Conservation (phyloP, 1,140 invertebrate genomes). For the Hypsibius dujardini region DNA sequence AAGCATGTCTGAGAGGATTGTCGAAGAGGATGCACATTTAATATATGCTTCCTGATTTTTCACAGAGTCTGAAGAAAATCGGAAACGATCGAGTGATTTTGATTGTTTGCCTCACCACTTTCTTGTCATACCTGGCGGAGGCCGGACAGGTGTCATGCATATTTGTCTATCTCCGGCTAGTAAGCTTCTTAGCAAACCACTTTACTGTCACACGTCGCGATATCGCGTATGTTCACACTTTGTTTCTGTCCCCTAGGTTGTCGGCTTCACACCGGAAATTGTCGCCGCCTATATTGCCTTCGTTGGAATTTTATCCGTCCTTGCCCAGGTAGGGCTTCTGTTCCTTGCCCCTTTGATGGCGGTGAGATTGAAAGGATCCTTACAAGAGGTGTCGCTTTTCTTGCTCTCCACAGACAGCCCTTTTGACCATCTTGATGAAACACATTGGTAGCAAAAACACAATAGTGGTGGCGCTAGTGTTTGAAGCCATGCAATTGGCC, state of each 20-base stretch:
- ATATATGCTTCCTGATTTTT: constrained; percentile 23
- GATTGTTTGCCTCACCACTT: constrained; percentile 88
- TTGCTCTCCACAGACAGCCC: constrained; percentile 35
- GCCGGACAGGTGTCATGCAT: constrained; percentile 96
- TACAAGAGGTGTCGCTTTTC: not conserved
- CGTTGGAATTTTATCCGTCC: constrained; percentile 84
- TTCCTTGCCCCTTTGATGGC: constrained; percentile 17
- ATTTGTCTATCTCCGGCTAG: constrained; percentile 94
- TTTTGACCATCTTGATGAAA: constrained; percentile 73
- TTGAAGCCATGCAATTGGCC: constrained; percentile 88
- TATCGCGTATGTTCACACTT: constrained; percentile 7
- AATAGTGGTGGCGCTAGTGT: constrained; percentile 83
- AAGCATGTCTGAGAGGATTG: constrained; percentile 27
- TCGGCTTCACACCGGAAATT: constrained; percentile 82
- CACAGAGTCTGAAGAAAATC: constrained; percentile 65
- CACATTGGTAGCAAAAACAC: constrained; percentile 83
- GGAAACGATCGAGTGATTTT: constrained; percentile 87
- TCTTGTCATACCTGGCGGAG: constrained; percentile 94
- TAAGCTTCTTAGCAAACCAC: constrained; percentile 28
- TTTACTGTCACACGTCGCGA: constrained; percentile 23
- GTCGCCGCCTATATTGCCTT: constrained; percentile 94
- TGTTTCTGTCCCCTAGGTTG: constrained; percentile 42
- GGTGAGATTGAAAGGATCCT: not conserved
- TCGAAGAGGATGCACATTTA: not conserved
- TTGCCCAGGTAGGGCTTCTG: constrained; percentile 53